Evolutionary conservation across 2,797 vertebrate genomes (phyloP), one percentile per base, ranked within the genome.

Genomic region (Hippoglossus hippoglossus): DNA sequence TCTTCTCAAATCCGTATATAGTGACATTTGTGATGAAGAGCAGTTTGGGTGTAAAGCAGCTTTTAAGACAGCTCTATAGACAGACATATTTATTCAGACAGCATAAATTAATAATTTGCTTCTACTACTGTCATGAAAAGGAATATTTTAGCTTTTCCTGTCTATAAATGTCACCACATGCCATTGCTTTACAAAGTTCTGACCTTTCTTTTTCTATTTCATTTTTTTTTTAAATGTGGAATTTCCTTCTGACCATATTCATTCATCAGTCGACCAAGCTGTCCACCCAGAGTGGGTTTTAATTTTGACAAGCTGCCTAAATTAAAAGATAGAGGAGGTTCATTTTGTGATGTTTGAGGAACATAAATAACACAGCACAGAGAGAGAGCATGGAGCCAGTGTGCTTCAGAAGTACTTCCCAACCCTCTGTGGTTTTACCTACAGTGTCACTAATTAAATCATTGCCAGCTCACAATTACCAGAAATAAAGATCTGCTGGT

Each of bases 401-500:
- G 18, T 41, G 54, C 44, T 63, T 61, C 60, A 55, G 47, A 25
- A 68, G 53, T 34, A 13, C 16, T 56, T 16, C 56, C 41, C 47
- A 59, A 0, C 16, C 39, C 41, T 60, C 44, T 59, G 51, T 56
- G 61, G n/a, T 58, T 71, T 66, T 50, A 64, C 63, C 2, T 18
- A n/a, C 39, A 66, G 58, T 63, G 59, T 69, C 58, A 41, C 18
- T 59, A 51, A 70, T 83, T 63, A 73, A 79, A 77, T n/a, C 46
- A 39, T 16, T 61, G 65, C 31, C 63, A 67, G 61, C 63, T 75
- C 39, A 46, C 60, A 73, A 55, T 60, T 55, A 76, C 21, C 64
- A n/a, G 31, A 75, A 71, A 67, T 75, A 77, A 74, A 83, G 77
- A 80, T 67, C 41, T 69, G 76, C 75, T 69, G 74, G 74, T 63